Base-by-base conservation (phyloP, 2,888 invertebrate genomes). In the Zele albiditarsus region DNA sequence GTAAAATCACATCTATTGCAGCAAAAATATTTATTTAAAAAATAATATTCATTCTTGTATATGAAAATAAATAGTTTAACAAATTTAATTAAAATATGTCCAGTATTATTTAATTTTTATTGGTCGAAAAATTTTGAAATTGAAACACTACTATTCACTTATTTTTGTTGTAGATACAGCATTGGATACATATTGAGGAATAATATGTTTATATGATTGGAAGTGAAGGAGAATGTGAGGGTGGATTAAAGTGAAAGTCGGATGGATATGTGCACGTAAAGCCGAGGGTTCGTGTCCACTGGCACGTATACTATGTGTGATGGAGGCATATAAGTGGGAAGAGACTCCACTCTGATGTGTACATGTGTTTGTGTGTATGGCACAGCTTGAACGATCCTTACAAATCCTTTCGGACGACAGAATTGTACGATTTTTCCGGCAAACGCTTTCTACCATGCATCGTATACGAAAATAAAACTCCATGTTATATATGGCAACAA, bases 211-310 rank as follows among this genome's bases (percentile, higher is more conserved):
- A 74, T 53, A 62, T 62, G 58, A 68, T 58, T 42, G 23, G 42
- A 27, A 25, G 67, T 10, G 49, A 60, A 38, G 31, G 46, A 65
- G 57, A 49, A 28, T 60, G 38, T 60, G 57, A 66, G 31, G 20
- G 46, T 31, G 62, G 53, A 46, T 38, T 38, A 25, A 20, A 25
- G 23, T 14, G 28, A 46, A 33, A 33, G 71, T 20, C 33, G 58
- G 20, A 31, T 6, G 16, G 38, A 65, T 31, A 33, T 8, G 66
- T 49, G 66, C 38, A 71, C 16, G 58, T 84, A 84, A 46, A 85
- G 82, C 83, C 82, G 80, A 78, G 78, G 81, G 80, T 72, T 79
- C 73, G 78, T 74, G 79, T 80, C 77, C 75, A 75, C 76, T 73
- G 80, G 82, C 84, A 84, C 83, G 83, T 82, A 79, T 80, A 60